Evolutionary conservation across 1,140 invertebrate species (phyloP), one percentile per base, ranked within the genome.

Genomic region (Scaptomyza hsui): DNA sequence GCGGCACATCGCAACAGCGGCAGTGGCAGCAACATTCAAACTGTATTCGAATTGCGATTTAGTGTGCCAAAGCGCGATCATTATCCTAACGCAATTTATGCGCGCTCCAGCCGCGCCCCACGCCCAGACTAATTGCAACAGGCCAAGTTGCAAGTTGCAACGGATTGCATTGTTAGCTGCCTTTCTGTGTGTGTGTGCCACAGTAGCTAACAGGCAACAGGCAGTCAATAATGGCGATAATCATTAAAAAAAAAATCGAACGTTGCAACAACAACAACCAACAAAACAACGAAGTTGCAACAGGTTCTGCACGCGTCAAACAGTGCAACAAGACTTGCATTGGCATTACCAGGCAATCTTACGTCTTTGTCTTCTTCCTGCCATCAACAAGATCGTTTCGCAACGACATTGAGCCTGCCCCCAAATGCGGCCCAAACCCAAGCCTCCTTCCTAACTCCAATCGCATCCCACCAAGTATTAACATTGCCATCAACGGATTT

Each of bases 41-140:
- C 81, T 86, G 82, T 86, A 86, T 78, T 71, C 70, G 81, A 74
- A 86, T 77, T 85, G 67, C 81, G 81, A 86, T 86, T 86, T 86
- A 86, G 74, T 86, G 81, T 86, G 81, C 82, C 81, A 88, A 88
- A 82, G 82, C 82, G 81, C 88, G 86, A 89, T 89, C 75, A 89
- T 89, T 89, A 89, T 89, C 86, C 86, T 88, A 89, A 89, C 86
- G 88, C 86, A 89, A 89, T 89, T 89, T 89, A 89, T 89, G 78
- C 81, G 65, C 81, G 55, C 52, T 41, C 16, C 82, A 75, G 74
- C 71, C 82, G 73, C 64, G 64, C 74, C 81, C 82, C 74, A 85
- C 82, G 81, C 82, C 81, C 81, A 81, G 60, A 82, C 74, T 82
- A 86, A 86, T 86, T 86, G 81, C 82, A 75, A 78, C 63, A 61